Conservation (phyloP, 2,797 vertebrate genomes). For the Jordanella pulchra region DNA sequence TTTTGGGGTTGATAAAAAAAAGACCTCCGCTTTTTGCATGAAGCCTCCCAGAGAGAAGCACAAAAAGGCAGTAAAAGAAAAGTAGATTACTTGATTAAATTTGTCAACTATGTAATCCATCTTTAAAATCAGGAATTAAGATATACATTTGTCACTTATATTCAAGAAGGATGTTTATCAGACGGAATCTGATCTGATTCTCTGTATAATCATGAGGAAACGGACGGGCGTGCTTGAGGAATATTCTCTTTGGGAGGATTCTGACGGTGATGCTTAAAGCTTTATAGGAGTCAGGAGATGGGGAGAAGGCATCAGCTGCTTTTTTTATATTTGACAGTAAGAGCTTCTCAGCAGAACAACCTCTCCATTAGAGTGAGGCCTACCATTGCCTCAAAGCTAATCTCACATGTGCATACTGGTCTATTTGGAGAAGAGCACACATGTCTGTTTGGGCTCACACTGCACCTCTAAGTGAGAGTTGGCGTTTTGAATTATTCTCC, state of each 20-base stretch:
- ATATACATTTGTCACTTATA: not conserved
- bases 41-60: conserved; percentile 35
- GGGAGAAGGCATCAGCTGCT: conserved; percentile 33
- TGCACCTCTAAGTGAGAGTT: not conserved
- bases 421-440: conserved; percentile 28
- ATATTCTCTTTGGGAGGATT: conserved; percentile 24
- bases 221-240: conserved; percentile 12
- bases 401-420: conserved; percentile 42
- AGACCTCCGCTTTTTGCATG: conserved; percentile 42
- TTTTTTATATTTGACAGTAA: conserved; percentile 63
- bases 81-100: conserved; percentile 18
- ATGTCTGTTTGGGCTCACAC: conserved; percentile 12
- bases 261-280: conserved; percentile 38
- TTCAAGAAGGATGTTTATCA: not conserved
- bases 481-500: not conserved
- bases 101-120: conserved; percentile 5
- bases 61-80: conserved; percentile 31
- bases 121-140: conserved; percentile 22
- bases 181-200: conserved; percentile 1
- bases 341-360: conserved; percentile 46
- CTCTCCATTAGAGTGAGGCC: conserved; percentile 45
- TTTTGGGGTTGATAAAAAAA: conserved; percentile 47
- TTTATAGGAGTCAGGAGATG: conserved; percentile 35
- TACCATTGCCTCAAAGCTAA: conserved; percentile 38
- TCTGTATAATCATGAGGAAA: conserved; percentile 27